Conservation (phyloP, 2,888 invertebrate species). For the Venusia cambrica region DNA sequence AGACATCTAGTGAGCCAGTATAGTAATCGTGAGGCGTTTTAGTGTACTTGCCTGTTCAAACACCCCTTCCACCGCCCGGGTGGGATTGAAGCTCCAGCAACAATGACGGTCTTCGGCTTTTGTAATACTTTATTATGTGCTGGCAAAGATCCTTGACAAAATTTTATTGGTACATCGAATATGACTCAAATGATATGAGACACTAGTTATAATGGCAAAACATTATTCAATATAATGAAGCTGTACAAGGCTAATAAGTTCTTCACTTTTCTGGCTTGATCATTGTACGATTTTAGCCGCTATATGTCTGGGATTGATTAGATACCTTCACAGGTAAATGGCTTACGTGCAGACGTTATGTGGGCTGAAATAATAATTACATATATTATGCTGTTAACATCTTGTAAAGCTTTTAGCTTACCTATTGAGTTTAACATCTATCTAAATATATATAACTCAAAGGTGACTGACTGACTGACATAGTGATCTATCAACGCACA, state of each 20-base stretch:
- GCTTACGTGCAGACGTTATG: no score
- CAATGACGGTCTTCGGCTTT: constrained; percentile 81
- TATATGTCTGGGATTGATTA: constrained; percentile 5
- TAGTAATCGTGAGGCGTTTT: constrained; percentile 24
- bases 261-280: constrained; percentile 29
- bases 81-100: constrained; percentile 78
- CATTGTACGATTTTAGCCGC: constrained; percentile 22
- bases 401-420: no score
- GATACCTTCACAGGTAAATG: background rate
- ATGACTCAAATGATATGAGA: constrained; percentile 64
- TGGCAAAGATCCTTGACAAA: constrained; percentile 78
- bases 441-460: no score
- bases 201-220: constrained; percentile 62
- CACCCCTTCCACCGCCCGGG: constrained; percentile 51
- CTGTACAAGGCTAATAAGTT: constrained; percentile 32
- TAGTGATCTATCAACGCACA: no score
- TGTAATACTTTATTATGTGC: constrained; percentile 81
- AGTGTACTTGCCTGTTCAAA: constrained; percentile 47
- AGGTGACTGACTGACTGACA: no score
- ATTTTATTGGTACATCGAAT: constrained; percentile 79
- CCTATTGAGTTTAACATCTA: no score
- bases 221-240: constrained; percentile 51
- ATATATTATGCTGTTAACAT: no score
- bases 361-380: no score
- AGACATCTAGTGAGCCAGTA: no score